A percentile compares a stretch with the other conserved stretches of the same genome.
Evolutionary conservation across 2,888 invertebrate species (phyloP).

Genomic region (Mimas tiliae): DNA sequence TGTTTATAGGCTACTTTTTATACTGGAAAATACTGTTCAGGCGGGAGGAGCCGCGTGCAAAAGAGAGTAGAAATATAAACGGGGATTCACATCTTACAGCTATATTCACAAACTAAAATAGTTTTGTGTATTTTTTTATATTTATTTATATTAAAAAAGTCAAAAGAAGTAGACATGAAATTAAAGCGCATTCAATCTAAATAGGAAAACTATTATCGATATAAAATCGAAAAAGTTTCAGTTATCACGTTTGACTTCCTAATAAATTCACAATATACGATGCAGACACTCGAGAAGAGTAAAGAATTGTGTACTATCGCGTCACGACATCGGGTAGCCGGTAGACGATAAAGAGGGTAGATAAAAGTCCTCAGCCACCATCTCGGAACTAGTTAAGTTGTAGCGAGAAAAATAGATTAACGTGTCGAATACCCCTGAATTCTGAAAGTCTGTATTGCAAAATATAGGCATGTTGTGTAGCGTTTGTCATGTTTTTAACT

Average conservation of each 20-base stretch:
- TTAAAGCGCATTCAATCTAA: background rate
- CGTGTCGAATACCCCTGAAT: conserved; percentile 1
- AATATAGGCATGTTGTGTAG: no score
- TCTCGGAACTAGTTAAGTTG: conserved; percentile 15
- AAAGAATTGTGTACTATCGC: conserved; percentile 44
- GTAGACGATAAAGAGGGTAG: conserved; percentile 30
- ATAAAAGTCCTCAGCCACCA: conserved; percentile 13
- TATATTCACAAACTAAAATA: no score
- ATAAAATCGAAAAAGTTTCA: background rate
- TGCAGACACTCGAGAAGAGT: conserved; percentile 22
- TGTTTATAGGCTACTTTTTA: no score
- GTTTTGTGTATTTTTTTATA: no score
- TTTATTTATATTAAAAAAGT: no score
- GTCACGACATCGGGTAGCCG: conserved; percentile 33
- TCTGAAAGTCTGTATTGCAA: no score
- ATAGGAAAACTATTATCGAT: background rate
- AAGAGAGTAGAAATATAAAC: no score
- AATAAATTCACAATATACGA: conserved; percentile 29
- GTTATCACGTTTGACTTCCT: conserved; percentile 3
- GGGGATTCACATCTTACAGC: no score
- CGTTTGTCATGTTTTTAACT: no score
- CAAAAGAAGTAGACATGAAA: no score
- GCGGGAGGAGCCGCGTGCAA: no score
- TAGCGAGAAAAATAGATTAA: background rate
- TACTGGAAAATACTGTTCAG: no score